Evolutionary conservation across 2,888 invertebrate genomes (phyloP), one percentile per base, ranked within the genome.

Genomic region (Carcina quercana): DNA sequence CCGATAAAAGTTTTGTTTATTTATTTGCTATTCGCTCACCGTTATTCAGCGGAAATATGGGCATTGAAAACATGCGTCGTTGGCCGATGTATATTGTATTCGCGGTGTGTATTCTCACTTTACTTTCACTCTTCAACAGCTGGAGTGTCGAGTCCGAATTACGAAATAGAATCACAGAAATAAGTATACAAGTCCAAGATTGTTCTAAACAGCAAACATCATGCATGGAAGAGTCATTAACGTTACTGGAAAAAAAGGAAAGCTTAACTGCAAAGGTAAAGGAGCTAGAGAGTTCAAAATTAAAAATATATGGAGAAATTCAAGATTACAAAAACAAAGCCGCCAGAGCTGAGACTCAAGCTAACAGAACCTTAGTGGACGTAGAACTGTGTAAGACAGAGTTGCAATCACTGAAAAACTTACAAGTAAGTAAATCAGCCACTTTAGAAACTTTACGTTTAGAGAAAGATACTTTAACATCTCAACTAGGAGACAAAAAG

Each of bases 31-130:
- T n/a, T n/a, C n/a, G n/a, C n/a, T n/a, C n/a, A n/a, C n/a, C n/a
- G n/a, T n/a, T n/a, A n/a, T n/a, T n/a, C n/a, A n/a, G n/a, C 14
- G 7, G 13, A 43, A 68, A 51, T 54, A 83, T 83, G 82, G 82
- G 83, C 50, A 68, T 83, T 47, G 83, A 82, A 69, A 83, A 75
- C 56, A 80, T 82, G 82, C 80, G 82, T 63, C 82, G 82, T 35
- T 82, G 82, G 82, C 83, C 82, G 15, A 72, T 78, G 68, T 82
- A 79, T 38, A 69, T 78, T 43, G 66, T 76, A 35, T 80, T 80
- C 45, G 75, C 76, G 5, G 58, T 75, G 29, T 75, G 75, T 48
- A 68, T 82, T 55, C 55, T 82, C 45, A 63, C 80, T 35, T 66
- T 72, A 51, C 72, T 82, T 64, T 79, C 82, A 65, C 72, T 83